Evolutionary conservation across 2,113 vertebrate species (phyloP).

Genomic region (Dicentrarchus labrax): DNA sequence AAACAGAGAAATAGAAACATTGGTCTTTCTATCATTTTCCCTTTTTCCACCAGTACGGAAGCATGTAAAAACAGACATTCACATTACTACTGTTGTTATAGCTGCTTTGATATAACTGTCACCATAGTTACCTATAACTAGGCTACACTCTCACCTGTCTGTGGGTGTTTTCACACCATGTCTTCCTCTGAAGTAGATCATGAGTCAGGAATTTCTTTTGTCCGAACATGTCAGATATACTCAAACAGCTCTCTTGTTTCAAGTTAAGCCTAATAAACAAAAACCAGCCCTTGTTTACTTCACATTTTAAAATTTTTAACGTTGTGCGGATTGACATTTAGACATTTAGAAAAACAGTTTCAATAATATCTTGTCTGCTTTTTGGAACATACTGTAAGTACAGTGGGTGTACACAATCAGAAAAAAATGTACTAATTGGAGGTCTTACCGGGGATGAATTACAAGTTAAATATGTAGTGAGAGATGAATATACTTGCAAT

Average conservation of each 20-base stretch:
- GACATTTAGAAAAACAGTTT: background rate
- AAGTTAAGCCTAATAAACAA: background rate
- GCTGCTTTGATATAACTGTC: constrained; percentile 7
- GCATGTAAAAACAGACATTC: background rate
- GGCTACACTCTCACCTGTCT: constrained; percentile 2
- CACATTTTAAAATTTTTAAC: background rate
- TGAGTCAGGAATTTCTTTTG: background rate
- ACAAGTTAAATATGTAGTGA: background rate
- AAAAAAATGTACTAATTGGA: too few relatives aligned
- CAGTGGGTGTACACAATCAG: background rate
- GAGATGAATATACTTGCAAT: background rate
- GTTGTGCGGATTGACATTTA: constrained; percentile 14
- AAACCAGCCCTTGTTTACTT: background rate
- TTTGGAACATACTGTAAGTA: background rate
- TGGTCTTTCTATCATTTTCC: background rate
- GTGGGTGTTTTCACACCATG: constrained; percentile 9
- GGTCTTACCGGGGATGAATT: background rate
- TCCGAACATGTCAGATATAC: background rate
- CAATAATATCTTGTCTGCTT: background rate
- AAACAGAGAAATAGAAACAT: background rate
- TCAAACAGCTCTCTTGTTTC: background rate
- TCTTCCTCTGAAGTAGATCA: constrained; percentile 1
- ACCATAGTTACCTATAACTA: constrained; percentile 12
- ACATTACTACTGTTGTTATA: background rate
- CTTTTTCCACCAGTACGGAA: background rate